Percentiles rank a stretch among this genome's conserved stretches.
These are phyloP conservation scores for Carassius carassius DNA, from an alignment of 2,113 vertebrate genomes.

Conservation along the genomic window DNA sequence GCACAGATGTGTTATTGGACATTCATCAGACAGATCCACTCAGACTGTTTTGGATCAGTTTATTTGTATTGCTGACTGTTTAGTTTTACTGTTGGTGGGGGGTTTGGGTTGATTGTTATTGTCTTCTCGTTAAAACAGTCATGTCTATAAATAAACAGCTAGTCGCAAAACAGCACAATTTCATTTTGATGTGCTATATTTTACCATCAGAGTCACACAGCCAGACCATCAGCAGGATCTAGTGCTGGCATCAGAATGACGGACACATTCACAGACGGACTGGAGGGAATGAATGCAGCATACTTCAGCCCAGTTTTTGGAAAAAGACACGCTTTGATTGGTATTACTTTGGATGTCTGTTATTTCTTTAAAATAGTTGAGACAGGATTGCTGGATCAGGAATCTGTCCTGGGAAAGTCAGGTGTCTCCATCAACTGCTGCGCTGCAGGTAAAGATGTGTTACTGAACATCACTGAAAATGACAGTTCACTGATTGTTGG, in stretches of 20 bases:
- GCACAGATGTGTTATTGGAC: neutral
- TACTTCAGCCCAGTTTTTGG: neutral
- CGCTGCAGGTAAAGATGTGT: neutral
- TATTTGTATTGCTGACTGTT: constrained; percentile 71
- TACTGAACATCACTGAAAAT: neutral
- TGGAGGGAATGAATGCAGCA: neutral
- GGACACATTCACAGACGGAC: neutral
- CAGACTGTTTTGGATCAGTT: constrained; percentile 2
- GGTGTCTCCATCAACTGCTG: neutral
- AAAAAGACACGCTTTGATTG: neutral
- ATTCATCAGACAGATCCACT: neutral
- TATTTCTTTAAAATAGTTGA: neutral
- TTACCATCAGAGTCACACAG: neutral
- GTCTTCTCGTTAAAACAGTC: constrained; percentile 76
- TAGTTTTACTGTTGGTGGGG: constrained; percentile 65
- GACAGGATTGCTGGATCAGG: neutral
- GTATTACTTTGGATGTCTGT: neutral
- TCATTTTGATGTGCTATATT: neutral
- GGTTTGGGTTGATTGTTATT: constrained; percentile 69
- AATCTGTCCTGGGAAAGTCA: neutral
- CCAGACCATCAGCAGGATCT: neutral
- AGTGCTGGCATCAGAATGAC: neutral
- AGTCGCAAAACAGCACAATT: constrained; percentile 45
- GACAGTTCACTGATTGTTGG: neutral
- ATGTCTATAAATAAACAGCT: constrained; percentile 74